Conservation (phyloP, 2,113 vertebrate genomes). For the Eptatretus burgeri region DNA sequence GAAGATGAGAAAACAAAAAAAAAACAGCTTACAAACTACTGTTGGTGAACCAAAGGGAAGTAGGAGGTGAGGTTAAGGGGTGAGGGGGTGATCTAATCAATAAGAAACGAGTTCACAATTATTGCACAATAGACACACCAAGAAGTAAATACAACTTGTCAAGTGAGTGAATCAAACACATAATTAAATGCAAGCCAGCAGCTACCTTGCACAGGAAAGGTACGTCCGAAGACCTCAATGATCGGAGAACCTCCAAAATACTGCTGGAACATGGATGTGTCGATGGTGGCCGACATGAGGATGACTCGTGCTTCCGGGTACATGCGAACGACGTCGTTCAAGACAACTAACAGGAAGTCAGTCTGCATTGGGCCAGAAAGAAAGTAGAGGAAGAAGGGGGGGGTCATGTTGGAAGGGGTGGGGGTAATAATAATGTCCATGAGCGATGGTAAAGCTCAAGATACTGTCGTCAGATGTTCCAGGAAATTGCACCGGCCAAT, state of each 20-base stretch:
- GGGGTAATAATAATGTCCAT: neutral
- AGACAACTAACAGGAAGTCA: constrained; percentile 79
- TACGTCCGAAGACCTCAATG: constrained; percentile 65
- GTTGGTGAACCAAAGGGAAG: neutral
- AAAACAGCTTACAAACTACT: neutral
- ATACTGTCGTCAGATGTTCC: neutral
- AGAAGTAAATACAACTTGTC: too few species aligned
- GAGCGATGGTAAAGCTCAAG: neutral
- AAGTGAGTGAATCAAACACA: too few species aligned
- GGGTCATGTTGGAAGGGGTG: too few species aligned
- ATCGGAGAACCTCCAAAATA: constrained; percentile 72
- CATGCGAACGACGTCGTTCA: constrained; percentile 54
- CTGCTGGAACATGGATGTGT: constrained; percentile 77
- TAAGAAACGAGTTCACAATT: neutral
- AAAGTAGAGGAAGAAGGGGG: too few species aligned
- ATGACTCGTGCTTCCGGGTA: constrained; percentile 57
- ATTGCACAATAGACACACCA: neutral
- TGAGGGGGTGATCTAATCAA: neutral
- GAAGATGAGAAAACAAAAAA: neutral
- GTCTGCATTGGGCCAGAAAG: constrained; percentile 22
- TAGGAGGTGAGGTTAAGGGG: neutral
- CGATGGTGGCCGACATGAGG: constrained; percentile 94
- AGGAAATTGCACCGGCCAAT: neutral
- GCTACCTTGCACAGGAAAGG: constrained; percentile 58
- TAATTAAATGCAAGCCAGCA: neutral